These are phyloP conservation scores for Oxygymnocypris stewartii DNA, from an alignment of 2,113 vertebrate genomes.

Conservation along the genomic window DNA sequence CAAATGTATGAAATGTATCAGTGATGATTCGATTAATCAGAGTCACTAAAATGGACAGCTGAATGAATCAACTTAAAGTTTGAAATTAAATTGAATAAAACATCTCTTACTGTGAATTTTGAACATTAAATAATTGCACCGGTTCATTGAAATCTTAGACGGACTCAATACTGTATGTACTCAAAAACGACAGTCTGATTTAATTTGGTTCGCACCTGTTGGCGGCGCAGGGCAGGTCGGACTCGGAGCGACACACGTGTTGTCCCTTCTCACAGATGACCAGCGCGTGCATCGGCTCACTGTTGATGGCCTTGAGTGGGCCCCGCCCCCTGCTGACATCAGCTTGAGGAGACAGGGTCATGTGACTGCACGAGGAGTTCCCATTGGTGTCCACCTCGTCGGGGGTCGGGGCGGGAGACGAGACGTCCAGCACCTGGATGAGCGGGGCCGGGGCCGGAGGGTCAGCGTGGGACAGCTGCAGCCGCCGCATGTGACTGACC, in stretches of 20 bases:
- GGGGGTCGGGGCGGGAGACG: conserved; percentile 52
- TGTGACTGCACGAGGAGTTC: neutral
- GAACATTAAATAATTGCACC: no score
- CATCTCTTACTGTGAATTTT: no score
- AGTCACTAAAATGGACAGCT: neutral
- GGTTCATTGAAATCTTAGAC: no score
- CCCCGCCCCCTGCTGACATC: conserved; percentile 44
- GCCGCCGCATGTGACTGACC: conserved; percentile 87
- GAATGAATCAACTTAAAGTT: neutral
- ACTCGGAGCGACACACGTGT: conserved; percentile 54
- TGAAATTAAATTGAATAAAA: no score
- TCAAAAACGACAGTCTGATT: no score
- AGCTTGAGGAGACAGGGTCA: conserved; percentile 7
- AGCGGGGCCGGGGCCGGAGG: conserved; percentile 48
- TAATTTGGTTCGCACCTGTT: conserved; percentile 16
- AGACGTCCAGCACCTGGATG: conserved; percentile 54
- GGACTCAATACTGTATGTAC: no score
- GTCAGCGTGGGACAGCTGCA: conserved; percentile 74
- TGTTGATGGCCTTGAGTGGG: conserved; percentile 54
- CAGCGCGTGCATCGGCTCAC: conserved; percentile 53
- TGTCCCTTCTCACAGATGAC: conserved; percentile 42
- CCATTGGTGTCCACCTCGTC: conserved; percentile 61
- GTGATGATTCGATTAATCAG: neutral
- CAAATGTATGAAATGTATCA: neutral
- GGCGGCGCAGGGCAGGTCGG: conserved; percentile 31